Conservation (phyloP, 2,113 vertebrate genomes). For the Callipepla californica region DNA sequence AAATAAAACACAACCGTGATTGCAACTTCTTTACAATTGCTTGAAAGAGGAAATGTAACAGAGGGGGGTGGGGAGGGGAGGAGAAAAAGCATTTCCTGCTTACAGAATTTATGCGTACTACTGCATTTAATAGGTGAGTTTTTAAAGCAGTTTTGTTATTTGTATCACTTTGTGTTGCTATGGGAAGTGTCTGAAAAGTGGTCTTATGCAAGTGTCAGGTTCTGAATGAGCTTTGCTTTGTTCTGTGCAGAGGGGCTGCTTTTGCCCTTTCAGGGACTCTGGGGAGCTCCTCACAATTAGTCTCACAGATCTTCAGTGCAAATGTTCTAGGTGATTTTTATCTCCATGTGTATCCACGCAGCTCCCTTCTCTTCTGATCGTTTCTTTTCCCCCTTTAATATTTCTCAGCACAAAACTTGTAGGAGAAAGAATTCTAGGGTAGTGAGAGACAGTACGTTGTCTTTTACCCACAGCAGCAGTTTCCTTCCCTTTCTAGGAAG, state of each 20-base stretch:
- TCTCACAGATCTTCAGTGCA: neutral
- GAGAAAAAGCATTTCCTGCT: conserved; percentile 1
- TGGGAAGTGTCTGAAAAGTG: neutral
- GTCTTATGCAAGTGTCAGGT: neutral
- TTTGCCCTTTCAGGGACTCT: neutral
- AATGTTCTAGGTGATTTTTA: neutral
- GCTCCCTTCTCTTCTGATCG: neutral
- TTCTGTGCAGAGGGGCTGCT: neutral
- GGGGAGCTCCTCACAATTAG: neutral
- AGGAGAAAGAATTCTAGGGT: neutral
- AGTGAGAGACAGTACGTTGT: neutral
- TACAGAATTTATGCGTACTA: neutral
- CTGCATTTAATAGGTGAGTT: neutral
- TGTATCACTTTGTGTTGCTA: neutral
- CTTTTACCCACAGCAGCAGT: neutral
- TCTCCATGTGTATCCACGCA: neutral
- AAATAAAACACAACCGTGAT: neutral
- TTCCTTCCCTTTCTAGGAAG: neutral
- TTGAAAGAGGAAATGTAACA: neutral
- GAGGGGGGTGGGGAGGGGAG: too few relatives aligned
- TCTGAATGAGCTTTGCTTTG: neutral
- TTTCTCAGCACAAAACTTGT: neutral
- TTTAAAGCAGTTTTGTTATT: neutral
- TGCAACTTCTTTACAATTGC: neutral
- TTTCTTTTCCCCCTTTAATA: neutral